Evolutionary conservation across 2,888 invertebrate species (phyloP), one percentile per base, ranked within the genome.

Genomic region (Ornithoptera alexandrae): DNA sequence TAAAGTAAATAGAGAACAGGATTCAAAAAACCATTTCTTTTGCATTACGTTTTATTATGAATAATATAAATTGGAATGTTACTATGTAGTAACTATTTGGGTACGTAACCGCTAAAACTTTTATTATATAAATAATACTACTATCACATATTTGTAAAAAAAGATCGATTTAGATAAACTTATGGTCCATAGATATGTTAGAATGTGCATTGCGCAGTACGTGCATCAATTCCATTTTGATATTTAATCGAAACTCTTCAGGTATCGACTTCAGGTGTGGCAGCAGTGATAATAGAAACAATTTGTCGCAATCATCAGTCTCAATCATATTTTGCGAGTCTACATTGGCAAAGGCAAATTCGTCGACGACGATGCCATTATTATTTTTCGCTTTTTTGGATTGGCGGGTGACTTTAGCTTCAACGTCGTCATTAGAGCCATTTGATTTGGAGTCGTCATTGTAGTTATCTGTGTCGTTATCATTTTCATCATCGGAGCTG

Each of bases 151-250:
- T 62, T 60, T 20, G 20, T 62, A 46, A 42, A 18, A 22, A 67
- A 59, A 67, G 62, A 62, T 58, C 18, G 50, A 62, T 46, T 72
- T 71, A 76, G 61, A 75, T 64, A 63, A 74, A 68, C 72, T 85
- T 87, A 74, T 84, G 82, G 1, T 83, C 80, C n/a, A 79, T 78
- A 46, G 73, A 73, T 7, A 79, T 75, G 72, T 77, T 81, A 65
- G 81, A 85, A 71, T 84, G 86, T 0, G 89, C 90, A 71, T 88
- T 90, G 68, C 85, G 81, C 57, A 92, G 75, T 24, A 92, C 90
- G 73, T 89, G 87, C 90, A 92, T 88, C 65, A 92, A 73, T 70
- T 92, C 89, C 85, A 92, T 85, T 79, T 92, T 92, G 12, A 84
- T 88, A 58, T 87, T 88, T 6, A 92, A 75, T 2, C 87, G 80